phyloP scores from a whole-genome alignment of 2,797 vertebrate genomes.

The Pelobates cultripes region DNA sequence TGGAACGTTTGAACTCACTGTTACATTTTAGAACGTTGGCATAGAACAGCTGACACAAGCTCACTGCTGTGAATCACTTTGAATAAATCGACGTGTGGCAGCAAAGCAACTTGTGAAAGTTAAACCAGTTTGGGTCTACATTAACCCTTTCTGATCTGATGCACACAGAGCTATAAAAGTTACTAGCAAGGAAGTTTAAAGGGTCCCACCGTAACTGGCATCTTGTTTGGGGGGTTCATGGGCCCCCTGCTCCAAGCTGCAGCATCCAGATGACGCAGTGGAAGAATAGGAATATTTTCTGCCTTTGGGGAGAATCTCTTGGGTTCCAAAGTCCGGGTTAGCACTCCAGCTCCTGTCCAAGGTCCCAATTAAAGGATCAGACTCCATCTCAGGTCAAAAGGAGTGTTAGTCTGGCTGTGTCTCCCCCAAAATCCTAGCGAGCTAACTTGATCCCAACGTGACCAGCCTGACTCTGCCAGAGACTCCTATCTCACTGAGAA shows the following conservation, averaged over 20 bases:
- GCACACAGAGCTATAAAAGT: no score
- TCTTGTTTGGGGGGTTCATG: neutral
- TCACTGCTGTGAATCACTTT: no score
- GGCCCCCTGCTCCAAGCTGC: neutral
- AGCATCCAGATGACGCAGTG: slow-evolving; percentile 1
- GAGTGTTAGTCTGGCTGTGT: neutral
- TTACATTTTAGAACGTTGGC: no score
- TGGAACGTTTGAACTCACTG: no score
- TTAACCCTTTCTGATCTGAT: no score
- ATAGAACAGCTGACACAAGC: no score
- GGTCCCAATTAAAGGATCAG: slow-evolving; percentile 14
- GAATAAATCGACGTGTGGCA: no score
- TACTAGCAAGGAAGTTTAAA: neutral
- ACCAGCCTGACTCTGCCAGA: no score
- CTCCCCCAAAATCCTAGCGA: neutral
- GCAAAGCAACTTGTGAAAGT: no score
- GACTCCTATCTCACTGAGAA: neutral
- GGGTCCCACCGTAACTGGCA: neutral
- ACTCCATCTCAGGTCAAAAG: slow-evolving; percentile 21
- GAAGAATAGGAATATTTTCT: slow-evolving; percentile 23
- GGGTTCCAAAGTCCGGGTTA: slow-evolving; percentile 24
- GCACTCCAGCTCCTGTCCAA: slow-evolving; percentile 35
- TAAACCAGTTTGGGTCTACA: no score
- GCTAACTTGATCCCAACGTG: no score
- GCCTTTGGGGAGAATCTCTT: neutral